Conservation (phyloP, 2,888 invertebrate species). For the Deroplatys truncata region DNA sequence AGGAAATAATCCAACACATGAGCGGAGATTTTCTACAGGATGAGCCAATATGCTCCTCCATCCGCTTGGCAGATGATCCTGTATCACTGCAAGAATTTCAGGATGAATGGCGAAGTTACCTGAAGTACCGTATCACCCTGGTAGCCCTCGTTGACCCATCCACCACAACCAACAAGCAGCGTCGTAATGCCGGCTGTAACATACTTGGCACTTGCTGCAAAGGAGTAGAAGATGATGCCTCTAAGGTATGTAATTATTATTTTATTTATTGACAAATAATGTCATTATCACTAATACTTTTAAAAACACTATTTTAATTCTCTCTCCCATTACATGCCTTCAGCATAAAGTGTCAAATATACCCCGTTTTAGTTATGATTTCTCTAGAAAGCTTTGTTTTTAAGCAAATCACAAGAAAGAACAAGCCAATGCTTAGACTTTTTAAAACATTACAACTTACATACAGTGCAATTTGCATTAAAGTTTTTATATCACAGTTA, state of each 20-base stretch:
- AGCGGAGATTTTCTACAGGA: slow-evolving; percentile 46
- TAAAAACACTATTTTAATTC: no score
- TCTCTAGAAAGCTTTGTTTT: no score
- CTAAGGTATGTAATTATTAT: not conserved
- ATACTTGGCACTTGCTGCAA: not conserved
- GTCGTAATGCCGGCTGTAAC: slow-evolving; percentile 14
- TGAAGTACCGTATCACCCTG: slow-evolving; percentile 40
- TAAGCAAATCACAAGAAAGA: no score
- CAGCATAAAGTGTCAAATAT: no score
- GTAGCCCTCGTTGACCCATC: slow-evolving; percentile 28
- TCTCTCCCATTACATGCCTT: no score
- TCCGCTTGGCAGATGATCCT: slow-evolving; percentile 34
- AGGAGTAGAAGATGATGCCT: not conserved
- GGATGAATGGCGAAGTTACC: slow-evolving; percentile 35
- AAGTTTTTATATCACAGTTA: no score
- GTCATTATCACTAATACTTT: not conserved
- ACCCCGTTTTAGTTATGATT: no score
- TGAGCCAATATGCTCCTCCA: slow-evolving; percentile 18
- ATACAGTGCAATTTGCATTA: no score
- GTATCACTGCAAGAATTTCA: slow-evolving; percentile 35
- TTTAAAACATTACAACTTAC: no score
- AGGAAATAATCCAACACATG: slow-evolving; percentile 46
- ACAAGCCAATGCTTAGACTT: no score
- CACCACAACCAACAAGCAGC: not conserved
- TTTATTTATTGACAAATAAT: not conserved